Percentiles rank a stretch among this genome's conserved stretches.
Evolutionary conservation across 2,888 invertebrate genomes (phyloP).

Genomic region (Drosophila algonquin): DNA sequence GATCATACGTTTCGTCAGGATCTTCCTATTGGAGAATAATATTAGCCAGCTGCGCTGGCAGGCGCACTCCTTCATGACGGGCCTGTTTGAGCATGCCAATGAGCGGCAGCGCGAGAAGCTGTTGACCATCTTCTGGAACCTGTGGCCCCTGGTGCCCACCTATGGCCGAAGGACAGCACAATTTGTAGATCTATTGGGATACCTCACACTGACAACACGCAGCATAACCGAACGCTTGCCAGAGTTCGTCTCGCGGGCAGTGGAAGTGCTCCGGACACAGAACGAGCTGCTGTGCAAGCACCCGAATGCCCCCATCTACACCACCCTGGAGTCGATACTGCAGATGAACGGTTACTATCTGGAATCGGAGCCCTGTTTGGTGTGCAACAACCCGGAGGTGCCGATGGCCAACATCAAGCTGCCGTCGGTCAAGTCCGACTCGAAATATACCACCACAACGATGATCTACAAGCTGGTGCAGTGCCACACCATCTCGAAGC

Average conservation of each 20-base stretch:
- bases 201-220: slow-evolving; percentile 94
- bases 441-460: slow-evolving; percentile 98
- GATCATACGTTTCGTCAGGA: slow-evolving; percentile 90
- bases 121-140: slow-evolving; percentile 93
- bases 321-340: slow-evolving; percentile 95
- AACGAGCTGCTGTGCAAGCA: slow-evolving; percentile 95
- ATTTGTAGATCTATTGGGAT: slow-evolving; percentile 97
- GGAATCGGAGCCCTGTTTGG: slow-evolving; percentile 98
- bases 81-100: slow-evolving; percentile 93
- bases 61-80: slow-evolving; percentile 93
- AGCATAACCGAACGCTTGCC: slow-evolving; percentile 87
- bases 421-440: slow-evolving; percentile 96
- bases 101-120: slow-evolving; percentile 91
- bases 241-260: slow-evolving; percentile 94
- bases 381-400: slow-evolving; percentile 98
- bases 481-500: slow-evolving; percentile 97
- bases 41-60: slow-evolving; percentile 97
- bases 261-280: slow-evolving; percentile 93
- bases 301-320: slow-evolving; percentile 97
- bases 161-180: slow-evolving; percentile 98
- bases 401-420: slow-evolving; percentile 95
- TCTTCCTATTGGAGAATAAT: slow-evolving; percentile 96
- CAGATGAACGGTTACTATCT: slow-evolving; percentile 98
- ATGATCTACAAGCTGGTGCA: slow-evolving; percentile 98
- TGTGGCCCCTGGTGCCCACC: slow-evolving; percentile 95